Base-by-base conservation (phyloP, 2,888 invertebrate species). In the Drosophila longiperda region DNA sequence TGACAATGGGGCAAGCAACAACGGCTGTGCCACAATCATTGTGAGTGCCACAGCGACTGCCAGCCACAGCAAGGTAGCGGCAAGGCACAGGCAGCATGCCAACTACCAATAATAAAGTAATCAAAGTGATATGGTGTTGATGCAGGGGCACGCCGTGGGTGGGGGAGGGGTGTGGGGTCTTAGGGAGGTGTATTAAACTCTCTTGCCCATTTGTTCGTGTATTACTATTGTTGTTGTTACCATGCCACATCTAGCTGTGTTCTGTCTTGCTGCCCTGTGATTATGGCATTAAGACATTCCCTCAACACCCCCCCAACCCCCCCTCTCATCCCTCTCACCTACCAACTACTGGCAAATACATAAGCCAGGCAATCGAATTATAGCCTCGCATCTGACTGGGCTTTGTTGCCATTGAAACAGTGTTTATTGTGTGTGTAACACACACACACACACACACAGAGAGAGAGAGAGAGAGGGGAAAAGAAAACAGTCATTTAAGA, bases 71-170 rank as follows among this genome's bases (percentile, higher is more conserved):
- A 78, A 79, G 83, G 80, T 79, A 59, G 33, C 49, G 33, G 42
- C 42, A 45, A 20, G 33, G 55, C 55, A 12, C 53, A 32, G 52
- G 64, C 66, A 50, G 62, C 61, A 59, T 80, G 82, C 66, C 73
- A 75, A 72, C 78, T 73, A 72, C 81, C 85, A 89, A 89, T 91
- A 91, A 91, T 91, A 88, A 87, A 83, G 90, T 84, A 90, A 91
- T 91, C 88, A 91, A 91, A 89, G 80, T 83, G 89, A 87, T 89
- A 87, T 87, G 87, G 81, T 89, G 84, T 80, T 84, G 87, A 89
- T 77, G 70, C 64, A 54, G 58, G 60, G 57, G 29, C 29, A 29
- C 6, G 5, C 29, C 0, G 29, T 6, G 29, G 3, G 26, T 26
- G 26, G 3, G 40, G 33, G 42, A 17, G n/a, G 2, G n/a, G 8